Evolutionary conservation across 2,797 vertebrate genomes (phyloP).

Genomic region (Oryzias dopingdopingensis): DNA sequence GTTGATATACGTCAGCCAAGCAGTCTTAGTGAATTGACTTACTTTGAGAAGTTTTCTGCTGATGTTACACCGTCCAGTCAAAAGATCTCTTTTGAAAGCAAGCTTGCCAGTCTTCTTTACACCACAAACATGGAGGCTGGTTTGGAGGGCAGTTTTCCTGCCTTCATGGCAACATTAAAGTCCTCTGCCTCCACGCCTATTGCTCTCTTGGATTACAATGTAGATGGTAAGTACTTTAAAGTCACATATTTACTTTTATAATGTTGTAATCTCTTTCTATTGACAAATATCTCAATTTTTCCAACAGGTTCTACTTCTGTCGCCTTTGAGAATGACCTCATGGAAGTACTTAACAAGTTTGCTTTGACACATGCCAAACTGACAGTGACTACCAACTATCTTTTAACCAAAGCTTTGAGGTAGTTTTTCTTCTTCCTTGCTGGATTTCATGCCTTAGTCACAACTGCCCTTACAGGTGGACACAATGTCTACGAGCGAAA

Average conservation of each 20-base stretch:
- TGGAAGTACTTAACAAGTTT: slow-evolving; percentile 65
- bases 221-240: slow-evolving; percentile 82
- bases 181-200: slow-evolving; percentile 83
- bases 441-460: too few species aligned
- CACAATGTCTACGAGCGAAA: too few species aligned
- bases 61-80: slow-evolving; percentile 75
- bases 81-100: slow-evolving; percentile 74
- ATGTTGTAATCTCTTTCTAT: neutral
- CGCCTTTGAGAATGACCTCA: slow-evolving; percentile 62
- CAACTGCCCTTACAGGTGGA: too few species aligned
- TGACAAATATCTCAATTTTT: neutral
- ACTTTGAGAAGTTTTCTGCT: slow-evolving; percentile 73
- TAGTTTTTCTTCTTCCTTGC: slow-evolving; percentile 34
- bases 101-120: slow-evolving; percentile 83
- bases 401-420: slow-evolving; percentile 61
- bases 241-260: neutral
- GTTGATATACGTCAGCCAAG: slow-evolving; percentile 79
- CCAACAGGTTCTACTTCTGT: slow-evolving; percentile 75
- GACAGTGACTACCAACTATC: slow-evolving; percentile 75
- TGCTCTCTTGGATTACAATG: slow-evolving; percentile 83
- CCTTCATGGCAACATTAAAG: slow-evolving; percentile 76
- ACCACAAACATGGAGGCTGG: slow-evolving; percentile 74
- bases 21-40: slow-evolving; percentile 66
- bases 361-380: slow-evolving; percentile 82
- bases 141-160: slow-evolving; percentile 71